Evolutionary conservation across 2,113 vertebrate genomes (phyloP).

Genomic region (Lepus timidus): DNA sequence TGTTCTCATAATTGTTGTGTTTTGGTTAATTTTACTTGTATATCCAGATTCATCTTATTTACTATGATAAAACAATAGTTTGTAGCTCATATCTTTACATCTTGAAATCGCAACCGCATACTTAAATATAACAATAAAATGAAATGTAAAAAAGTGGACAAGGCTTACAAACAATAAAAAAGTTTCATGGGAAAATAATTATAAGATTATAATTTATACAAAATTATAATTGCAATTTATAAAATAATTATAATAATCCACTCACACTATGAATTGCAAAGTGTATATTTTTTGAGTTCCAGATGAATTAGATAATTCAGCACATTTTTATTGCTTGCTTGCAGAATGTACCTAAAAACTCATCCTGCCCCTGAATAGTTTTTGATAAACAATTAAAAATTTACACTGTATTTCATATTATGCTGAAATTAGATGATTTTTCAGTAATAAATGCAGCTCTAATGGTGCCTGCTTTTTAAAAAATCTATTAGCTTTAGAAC

Average conservation of each 20-base stretch:
- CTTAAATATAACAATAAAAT: background rate
- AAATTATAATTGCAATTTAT: too few species aligned
- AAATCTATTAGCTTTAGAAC: conserved; percentile 41
- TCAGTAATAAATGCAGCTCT: conserved; percentile 50
- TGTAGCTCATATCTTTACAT: background rate
- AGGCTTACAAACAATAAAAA: background rate
- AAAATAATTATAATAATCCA: background rate
- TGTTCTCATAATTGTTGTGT: background rate
- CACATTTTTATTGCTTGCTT: conserved; percentile 18
- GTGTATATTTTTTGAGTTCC: background rate
- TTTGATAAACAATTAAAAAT: conserved; percentile 80
- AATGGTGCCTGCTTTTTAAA: conserved; percentile 19
- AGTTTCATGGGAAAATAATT: conserved; percentile 5
- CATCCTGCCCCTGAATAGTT: conserved; percentile 59
- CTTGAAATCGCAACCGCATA: conserved; percentile 2
- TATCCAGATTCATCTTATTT: too few species aligned
- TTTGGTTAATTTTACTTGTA: background rate
- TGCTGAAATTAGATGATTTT: conserved; percentile 63
- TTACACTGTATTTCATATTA: conserved; percentile 64
- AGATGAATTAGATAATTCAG: conserved; percentile 53
- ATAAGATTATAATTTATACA: background rate
- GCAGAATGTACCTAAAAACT: conserved; percentile 44
- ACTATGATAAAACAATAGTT: conserved; percentile 7
- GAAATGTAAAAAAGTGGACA: background rate
- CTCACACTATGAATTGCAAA: background rate